Evolutionary conservation across 2,888 invertebrate species (phyloP).

Genomic region (Tetramorium bicarinatum): DNA sequence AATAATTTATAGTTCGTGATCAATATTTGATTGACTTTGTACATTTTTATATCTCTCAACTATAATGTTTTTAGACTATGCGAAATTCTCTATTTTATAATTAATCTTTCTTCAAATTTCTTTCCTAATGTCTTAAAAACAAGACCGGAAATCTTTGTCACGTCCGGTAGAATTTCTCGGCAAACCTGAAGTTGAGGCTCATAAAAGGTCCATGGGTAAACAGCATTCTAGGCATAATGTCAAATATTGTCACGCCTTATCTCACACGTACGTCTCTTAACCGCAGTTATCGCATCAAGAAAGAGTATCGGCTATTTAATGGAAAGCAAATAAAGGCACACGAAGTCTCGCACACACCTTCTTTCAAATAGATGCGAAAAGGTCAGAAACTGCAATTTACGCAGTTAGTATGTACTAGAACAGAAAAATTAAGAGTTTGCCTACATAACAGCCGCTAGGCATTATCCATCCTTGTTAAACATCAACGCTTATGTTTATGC

Average conservation of each 20-base stretch:
- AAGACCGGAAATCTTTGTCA: slow-evolving; percentile 46
- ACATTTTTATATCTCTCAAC: background rate
- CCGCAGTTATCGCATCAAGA: slow-evolving; percentile 42
- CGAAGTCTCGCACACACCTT: slow-evolving; percentile 51
- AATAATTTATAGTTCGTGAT: background rate
- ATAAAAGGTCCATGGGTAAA: slow-evolving; percentile 65
- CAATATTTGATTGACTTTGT: background rate
- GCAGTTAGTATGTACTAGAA: slow-evolving; percentile 75
- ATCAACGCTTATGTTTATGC: slow-evolving; percentile 54
- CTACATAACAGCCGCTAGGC: slow-evolving; percentile 74
- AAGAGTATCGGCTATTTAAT: slow-evolving; percentile 63
- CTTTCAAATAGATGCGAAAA: slow-evolving; percentile 56
- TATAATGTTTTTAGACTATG: background rate
- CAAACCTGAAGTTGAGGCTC: slow-evolving; percentile 62
- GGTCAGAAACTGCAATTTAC: slow-evolving; percentile 66
- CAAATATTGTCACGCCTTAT: slow-evolving; percentile 81
- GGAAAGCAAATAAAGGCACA: slow-evolving; percentile 69
- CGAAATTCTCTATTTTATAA: slow-evolving; percentile 16
- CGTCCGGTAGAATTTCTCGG: slow-evolving; percentile 69
- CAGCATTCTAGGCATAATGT: slow-evolving; percentile 66
- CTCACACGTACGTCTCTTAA: slow-evolving; percentile 63
- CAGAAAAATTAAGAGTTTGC: slow-evolving; percentile 80
- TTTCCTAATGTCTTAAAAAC: slow-evolving; percentile 7
- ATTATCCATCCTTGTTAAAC: slow-evolving; percentile 63
- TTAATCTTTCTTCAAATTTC: background rate